phyloP scores from a whole-genome alignment of 2,113 vertebrate genomes.

The Hippocampus zosterae region DNA sequence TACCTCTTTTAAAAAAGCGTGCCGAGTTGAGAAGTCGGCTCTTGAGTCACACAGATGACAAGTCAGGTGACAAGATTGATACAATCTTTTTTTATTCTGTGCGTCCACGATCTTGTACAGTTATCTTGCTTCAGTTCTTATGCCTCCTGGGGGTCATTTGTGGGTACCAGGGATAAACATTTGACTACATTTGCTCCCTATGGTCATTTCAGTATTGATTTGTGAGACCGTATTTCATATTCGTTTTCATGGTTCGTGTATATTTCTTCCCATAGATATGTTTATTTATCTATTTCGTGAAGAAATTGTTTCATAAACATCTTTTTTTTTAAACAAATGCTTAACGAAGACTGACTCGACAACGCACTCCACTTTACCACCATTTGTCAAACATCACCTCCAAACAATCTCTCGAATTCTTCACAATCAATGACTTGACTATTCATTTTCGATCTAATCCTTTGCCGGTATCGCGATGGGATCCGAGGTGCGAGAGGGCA shows the following conservation, averaged over 20 bases:
- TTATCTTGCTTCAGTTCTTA: neutral
- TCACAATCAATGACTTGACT: neutral
- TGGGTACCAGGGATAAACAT: neutral
- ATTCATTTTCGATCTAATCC: neutral
- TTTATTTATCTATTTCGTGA: neutral
- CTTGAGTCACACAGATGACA: neutral
- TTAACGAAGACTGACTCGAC: neutral
- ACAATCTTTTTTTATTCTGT: neutral
- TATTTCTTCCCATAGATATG: neutral
- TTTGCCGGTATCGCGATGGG: neutral
- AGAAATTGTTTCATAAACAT: neutral
- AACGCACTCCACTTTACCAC: neutral
- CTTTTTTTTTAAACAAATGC: neutral
- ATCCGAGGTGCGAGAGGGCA: neutral
- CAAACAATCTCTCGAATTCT: neutral
- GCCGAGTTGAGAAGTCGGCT: neutral
- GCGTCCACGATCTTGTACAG: neutral
- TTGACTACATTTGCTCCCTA: neutral
- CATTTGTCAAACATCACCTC: neutral
- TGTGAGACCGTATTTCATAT: neutral
- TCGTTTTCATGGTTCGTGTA: neutral
- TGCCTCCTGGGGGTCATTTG: neutral
- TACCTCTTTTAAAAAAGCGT: slow-evolving; percentile 5
- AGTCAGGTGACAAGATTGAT: neutral
- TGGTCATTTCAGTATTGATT: neutral